Evolutionary conservation across 2,888 invertebrate genomes (phyloP).

Genomic region (Cylindroiulus punctatus): DNA sequence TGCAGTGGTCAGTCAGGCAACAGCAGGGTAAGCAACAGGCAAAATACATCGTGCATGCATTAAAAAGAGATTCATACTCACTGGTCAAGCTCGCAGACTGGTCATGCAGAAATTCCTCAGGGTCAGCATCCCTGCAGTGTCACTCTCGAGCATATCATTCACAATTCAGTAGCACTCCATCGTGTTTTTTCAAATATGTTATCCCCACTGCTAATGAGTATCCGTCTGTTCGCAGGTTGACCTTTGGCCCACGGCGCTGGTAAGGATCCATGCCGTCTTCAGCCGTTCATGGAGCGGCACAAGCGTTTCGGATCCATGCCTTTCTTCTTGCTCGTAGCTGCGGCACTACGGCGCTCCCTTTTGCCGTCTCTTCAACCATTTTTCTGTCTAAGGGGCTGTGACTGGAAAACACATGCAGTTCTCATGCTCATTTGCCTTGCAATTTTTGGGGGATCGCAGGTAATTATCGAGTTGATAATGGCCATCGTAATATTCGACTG

Average conservation of each 20-base stretch:
- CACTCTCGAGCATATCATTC: too few relatives aligned
- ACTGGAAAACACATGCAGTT: constrained; percentile 43
- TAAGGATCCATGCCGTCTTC: too few relatives aligned
- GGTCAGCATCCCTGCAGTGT: not conserved
- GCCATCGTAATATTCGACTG: constrained; percentile 54
- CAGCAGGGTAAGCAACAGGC: too few relatives aligned
- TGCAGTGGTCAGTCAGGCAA: too few relatives aligned
- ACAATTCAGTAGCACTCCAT: too few relatives aligned
- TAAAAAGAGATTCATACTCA: too few relatives aligned
- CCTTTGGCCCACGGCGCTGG: not conserved
- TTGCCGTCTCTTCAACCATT: not conserved
- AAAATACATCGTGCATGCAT: too few relatives aligned
- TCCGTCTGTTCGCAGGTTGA: too few relatives aligned
- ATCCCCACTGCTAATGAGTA: too few relatives aligned
- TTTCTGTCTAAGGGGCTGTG: not conserved
- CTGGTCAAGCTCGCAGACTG: too few relatives aligned
- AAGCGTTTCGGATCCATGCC: not conserved
- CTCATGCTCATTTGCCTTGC: constrained; percentile 21
- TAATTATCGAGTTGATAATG: constrained; percentile 58
- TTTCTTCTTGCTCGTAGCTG: not conserved
- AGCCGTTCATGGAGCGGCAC: too few relatives aligned
- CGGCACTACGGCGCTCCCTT: not conserved
- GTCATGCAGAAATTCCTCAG: not conserved
- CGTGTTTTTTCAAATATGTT: too few relatives aligned
- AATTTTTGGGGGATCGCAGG: constrained; percentile 54